Conservation (phyloP, 2,797 vertebrate genomes). For the Eutrigla gurnardus region DNA sequence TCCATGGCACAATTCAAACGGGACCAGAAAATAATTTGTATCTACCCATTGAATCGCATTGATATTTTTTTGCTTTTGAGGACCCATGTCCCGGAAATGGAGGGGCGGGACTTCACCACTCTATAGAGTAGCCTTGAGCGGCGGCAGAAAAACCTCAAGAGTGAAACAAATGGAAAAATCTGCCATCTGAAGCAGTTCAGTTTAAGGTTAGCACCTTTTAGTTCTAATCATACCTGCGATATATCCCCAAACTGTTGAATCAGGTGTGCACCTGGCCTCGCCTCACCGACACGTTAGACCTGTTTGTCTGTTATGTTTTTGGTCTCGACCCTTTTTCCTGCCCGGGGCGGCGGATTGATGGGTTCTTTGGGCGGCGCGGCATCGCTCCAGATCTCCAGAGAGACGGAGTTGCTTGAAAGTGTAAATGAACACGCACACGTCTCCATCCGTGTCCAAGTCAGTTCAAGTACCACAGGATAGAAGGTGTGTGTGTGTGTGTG, state of each 20-base stretch:
- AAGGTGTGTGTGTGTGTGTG: constrained; percentile 45
- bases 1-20: too few species aligned
- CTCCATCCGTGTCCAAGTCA: constrained; percentile 59
- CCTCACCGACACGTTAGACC: constrained; percentile 20
- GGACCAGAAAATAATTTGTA: too few species aligned
- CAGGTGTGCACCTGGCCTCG: background rate
- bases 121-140: constrained; percentile 30
- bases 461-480: constrained; percentile 51
- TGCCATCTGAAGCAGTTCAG: background rate
- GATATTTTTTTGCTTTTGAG: too few species aligned
- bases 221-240: background rate
- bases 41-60: too few species aligned
- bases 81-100: too few species aligned
- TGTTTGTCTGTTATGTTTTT: constrained; percentile 41
- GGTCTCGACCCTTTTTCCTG: constrained; percentile 17
- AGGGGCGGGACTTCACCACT: too few species aligned
- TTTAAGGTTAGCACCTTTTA: background rate
- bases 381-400: constrained; percentile 16
- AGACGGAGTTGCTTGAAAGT: constrained; percentile 50
- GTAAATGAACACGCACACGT: constrained; percentile 61
- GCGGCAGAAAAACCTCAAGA: background rate
- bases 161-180: background rate
- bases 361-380: constrained; percentile 30
- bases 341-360: constrained; percentile 36
- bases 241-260: constrained; percentile 6